phyloP scores from a whole-genome alignment of 2,888 invertebrate genomes.

The Spisula solida region DNA sequence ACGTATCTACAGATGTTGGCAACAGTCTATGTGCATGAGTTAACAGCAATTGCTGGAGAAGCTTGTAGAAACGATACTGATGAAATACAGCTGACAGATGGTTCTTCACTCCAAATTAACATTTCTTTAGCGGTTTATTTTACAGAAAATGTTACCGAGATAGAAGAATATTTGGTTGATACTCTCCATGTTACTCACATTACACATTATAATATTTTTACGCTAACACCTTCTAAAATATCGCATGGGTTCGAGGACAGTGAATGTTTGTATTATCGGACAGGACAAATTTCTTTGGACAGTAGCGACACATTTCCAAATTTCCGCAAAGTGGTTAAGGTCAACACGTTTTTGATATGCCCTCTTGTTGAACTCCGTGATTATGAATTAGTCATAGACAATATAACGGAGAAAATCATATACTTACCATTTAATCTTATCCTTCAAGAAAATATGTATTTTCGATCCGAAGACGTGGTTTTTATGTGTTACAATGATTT shows the following conservation, averaged over 20 bases:
- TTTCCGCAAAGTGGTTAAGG: not conserved
- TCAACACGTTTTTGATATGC: conserved; percentile 29
- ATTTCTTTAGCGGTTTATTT: not conserved
- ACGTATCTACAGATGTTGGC: not conserved
- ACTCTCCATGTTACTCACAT: not conserved
- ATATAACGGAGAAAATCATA: not conserved
- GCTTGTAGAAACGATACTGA: not conserved
- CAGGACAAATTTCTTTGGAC: not conserved
- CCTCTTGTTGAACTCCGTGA: conserved; percentile 23
- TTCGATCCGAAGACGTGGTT: not conserved
- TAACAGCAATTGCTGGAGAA: not conserved
- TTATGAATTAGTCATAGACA: not conserved
- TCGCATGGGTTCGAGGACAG: not conserved
- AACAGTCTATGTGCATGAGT: not conserved
- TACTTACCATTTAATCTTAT: not conserved
- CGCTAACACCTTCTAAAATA: not conserved
- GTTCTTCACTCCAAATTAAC: not conserved
- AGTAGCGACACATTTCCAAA: not conserved
- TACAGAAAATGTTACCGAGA: not conserved
- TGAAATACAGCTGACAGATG: not conserved
- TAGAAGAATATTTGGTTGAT: not conserved
- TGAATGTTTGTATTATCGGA: not conserved
- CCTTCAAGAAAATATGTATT: not conserved
- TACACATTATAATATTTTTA: not conserved
- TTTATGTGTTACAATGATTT: conserved; percentile 41